Evolutionary conservation across 2,797 vertebrate genomes (phyloP).

Genomic region (Chelmon rostratus): DNA sequence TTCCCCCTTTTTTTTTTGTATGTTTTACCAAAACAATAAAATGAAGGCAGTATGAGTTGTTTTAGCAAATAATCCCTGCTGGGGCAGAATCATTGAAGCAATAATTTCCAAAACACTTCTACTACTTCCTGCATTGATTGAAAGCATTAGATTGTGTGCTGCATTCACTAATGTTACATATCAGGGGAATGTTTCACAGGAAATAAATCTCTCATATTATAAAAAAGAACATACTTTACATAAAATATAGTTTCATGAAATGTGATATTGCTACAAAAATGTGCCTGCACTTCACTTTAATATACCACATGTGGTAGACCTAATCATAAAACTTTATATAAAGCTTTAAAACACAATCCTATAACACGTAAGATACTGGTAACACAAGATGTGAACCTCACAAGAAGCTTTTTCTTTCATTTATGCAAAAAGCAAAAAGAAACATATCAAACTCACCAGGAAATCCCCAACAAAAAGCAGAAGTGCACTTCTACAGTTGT

Average conservation of each 20-base stretch:
- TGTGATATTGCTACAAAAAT: background rate
- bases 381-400: background rate
- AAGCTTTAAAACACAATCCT: background rate
- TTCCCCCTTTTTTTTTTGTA: slow-evolving; percentile 36
- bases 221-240: background rate
- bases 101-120: background rate
- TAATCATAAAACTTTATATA: background rate
- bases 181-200: background rate
- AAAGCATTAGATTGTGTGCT: background rate
- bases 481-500: slow-evolving; percentile 41
- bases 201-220: background rate
- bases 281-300: background rate
- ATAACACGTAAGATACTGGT: background rate
- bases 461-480: slow-evolving; percentile 58
- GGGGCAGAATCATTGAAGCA: background rate
- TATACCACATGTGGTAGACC: background rate
- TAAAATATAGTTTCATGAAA: background rate
- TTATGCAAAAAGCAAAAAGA: slow-evolving; percentile 2
- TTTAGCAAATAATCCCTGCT: background rate
- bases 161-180: background rate
- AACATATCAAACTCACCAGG: slow-evolving; percentile 71
- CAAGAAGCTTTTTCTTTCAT: slow-evolving; percentile 11
- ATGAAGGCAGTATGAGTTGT: background rate
- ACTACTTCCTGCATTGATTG: slow-evolving; percentile 39
- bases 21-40: background rate